phyloP scores from a whole-genome alignment of 1,140 invertebrate genomes.

The Bombus picipes region DNA sequence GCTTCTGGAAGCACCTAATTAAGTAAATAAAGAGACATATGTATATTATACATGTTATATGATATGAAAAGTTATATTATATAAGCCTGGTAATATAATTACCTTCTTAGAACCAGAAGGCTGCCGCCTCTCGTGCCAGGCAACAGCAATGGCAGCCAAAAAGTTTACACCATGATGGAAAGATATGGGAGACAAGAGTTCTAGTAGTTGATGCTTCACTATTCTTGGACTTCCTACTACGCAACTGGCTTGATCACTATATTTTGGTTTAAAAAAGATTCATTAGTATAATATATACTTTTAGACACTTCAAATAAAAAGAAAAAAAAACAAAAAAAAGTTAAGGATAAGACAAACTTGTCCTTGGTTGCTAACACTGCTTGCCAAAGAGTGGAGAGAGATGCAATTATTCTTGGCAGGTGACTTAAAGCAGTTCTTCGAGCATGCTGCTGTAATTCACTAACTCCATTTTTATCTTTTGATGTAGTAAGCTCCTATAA shows the following conservation, averaged over 20 bases:
- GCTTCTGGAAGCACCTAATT: conserved; percentile 86
- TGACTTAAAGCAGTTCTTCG: conserved; percentile 90
- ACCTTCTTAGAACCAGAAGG: conserved; percentile 82
- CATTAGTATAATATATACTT: conserved; percentile 18
- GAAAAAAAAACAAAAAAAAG: conserved; percentile 19
- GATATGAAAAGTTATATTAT: not conserved
- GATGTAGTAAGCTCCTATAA: conserved; percentile 64
- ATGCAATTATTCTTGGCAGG: conserved; percentile 91
- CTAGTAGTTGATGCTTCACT: conserved; percentile 90
- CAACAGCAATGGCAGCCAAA: conserved; percentile 92
- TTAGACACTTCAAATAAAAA: not conserved
- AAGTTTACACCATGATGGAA: conserved; percentile 93
- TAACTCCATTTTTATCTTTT: conserved; percentile 75
- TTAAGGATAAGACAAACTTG: conserved; percentile 72
- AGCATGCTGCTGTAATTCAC: conserved; percentile 85
- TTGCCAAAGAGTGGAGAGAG: conserved; percentile 91
- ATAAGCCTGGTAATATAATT: conserved; percentile 36
- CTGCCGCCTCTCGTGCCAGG: conserved; percentile 91
- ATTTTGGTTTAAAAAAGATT: conserved; percentile 32
- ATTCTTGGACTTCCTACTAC: conserved; percentile 86
- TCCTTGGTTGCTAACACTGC: conserved; percentile 84
- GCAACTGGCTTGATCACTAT: conserved; percentile 79
- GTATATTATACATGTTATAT: not conserved
- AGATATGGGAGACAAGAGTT: conserved; percentile 94
- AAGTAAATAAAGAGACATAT: conserved; percentile 32